Evolutionary conservation across 2,888 invertebrate species (phyloP).

Genomic region (Drosophila formosana): DNA sequence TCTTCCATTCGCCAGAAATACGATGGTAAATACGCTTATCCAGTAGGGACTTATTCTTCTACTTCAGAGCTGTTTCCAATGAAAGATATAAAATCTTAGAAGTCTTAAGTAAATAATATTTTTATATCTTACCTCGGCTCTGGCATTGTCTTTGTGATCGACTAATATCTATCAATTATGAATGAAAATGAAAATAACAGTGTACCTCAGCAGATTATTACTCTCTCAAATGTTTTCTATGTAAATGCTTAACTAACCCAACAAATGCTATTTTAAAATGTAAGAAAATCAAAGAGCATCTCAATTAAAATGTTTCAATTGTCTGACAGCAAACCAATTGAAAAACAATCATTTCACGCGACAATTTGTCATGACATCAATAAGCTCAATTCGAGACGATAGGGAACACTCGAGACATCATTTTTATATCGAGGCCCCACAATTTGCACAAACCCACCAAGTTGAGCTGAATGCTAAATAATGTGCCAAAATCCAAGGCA

Average conservation of each 20-base stretch:
- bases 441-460: constrained; percentile 45
- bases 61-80: too few species aligned
- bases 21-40: constrained; percentile 15
- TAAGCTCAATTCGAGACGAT: constrained; percentile 41
- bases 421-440: constrained; percentile 20
- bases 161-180: too few species aligned
- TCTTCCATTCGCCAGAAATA: constrained; percentile 17
- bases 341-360: constrained; percentile 40
- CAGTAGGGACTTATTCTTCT: not conserved
- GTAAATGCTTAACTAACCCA: not conserved
- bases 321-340: constrained; percentile 40
- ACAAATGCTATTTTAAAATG: constrained; percentile 1
- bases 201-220: too few species aligned
- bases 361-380: constrained; percentile 38
- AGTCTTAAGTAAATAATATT: too few species aligned
- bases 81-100: not conserved
- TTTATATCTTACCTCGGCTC: too few species aligned
- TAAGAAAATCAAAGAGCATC: constrained; percentile 45
- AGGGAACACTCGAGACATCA: constrained; percentile 19
- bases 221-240: not conserved
- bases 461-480: constrained; percentile 48
- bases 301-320: constrained; percentile 44
- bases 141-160: too few species aligned
- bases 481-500: constrained; percentile 43
- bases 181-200: too few species aligned